phyloP scores from a whole-genome alignment of 2,113 vertebrate species.

The Poeciliopsis occidentalis region DNA sequence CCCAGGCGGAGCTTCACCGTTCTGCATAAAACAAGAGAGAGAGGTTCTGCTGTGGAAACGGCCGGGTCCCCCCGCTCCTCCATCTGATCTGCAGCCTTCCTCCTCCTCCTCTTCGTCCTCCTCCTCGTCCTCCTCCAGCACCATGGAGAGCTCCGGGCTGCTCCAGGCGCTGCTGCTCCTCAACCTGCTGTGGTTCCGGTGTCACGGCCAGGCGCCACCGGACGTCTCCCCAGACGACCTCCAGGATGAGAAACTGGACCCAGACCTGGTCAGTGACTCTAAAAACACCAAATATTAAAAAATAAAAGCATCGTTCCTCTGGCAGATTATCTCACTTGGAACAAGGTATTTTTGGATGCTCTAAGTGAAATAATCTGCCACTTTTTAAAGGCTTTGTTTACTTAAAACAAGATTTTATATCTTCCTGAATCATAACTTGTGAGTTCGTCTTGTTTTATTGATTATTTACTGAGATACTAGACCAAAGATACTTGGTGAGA shows the following conservation, averaged over 20 bases:
- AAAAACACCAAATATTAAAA: no score
- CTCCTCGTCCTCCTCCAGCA: slow-evolving; percentile 38
- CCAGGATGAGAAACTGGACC: slow-evolving; percentile 50
- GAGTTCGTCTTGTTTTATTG: no score
- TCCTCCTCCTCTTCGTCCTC: background rate
- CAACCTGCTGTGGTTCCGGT: slow-evolving; percentile 58
- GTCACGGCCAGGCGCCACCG: slow-evolving; percentile 66
- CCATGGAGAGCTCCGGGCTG: slow-evolving; percentile 75
- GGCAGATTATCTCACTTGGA: no score
- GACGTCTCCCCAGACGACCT: slow-evolving; percentile 71
- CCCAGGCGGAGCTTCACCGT: slow-evolving; percentile 35
- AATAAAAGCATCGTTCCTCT: no score
- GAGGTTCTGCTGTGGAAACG: slow-evolving; percentile 22
- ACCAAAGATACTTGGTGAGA: no score
- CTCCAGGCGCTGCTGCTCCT: slow-evolving; percentile 65
- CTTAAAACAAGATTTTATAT: no score
- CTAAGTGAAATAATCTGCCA: no score
- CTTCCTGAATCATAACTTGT: no score
- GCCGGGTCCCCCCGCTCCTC: slow-evolving; percentile 24
- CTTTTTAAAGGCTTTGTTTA: no score
- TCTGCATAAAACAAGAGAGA: slow-evolving; percentile 33
- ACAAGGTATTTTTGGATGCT: no score
- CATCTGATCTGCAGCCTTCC: slow-evolving; percentile 7
- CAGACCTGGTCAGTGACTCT: slow-evolving; percentile 74
- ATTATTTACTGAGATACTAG: no score